Base-by-base conservation (phyloP, 2,113 vertebrate species). In the Sterrhoptilus dennistouni region DNA sequence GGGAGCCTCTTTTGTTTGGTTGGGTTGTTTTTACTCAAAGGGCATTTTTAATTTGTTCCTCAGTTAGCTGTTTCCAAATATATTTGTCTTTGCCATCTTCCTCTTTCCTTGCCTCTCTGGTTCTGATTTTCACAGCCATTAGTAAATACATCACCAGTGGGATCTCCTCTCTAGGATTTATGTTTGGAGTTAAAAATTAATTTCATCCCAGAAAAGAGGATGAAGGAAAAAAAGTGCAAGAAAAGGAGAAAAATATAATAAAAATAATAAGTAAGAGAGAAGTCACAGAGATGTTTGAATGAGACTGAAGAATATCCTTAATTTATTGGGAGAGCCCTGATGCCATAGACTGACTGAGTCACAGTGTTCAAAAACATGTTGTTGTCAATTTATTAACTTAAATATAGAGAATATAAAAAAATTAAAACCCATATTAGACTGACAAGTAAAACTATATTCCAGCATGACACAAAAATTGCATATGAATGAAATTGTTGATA, bases 11-110 rank as follows among this genome's bases (percentile, higher is more conserved):
- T 95, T 95, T 97, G 94, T 96, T 97, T 96, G 35, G 45, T 95
- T 94, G 85, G 72, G 95, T 96, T 96, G 81, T 90, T 95, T 96
- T 94, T 87, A 93, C 44, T 94, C 95, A 96, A 93, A 92, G 89
- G 85, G 71, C 88, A 96, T 92, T 96, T 97, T 94, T 96, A 92
- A 94, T 96, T 96, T 94, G 93, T 95, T 97, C 82, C 88, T 96
- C 23, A 0, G 82, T 45, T 92, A 63, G 64, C 44, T 90, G 90
- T 96, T 97, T 96, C 96, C 95, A 96, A 96, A 95, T 95, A 94
- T 94, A 96, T 92, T 96, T 91, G 88, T 94, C 93, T 93, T 93
- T 94, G 83, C 95, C 93, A 49, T 96, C 83, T 94, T 96, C 86
- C 56, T 96, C 85, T 78, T 93, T 81, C 86, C 85, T 60, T 93